Evolutionary conservation across 2,797 vertebrate genomes (phyloP).

Genomic region (Cebuella pygmaea): DNA sequence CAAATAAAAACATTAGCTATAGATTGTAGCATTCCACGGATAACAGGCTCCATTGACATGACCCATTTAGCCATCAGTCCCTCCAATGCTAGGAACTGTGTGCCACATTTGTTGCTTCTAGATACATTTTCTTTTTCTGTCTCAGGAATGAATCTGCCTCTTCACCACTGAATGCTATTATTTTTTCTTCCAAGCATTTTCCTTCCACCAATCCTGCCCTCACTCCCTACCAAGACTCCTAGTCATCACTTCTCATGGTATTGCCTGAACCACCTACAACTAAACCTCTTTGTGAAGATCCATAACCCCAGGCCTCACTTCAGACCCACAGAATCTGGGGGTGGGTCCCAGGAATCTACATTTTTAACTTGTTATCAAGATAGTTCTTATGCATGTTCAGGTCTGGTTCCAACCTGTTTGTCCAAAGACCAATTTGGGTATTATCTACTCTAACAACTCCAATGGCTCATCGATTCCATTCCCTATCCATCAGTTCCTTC

Average conservation of each 20-base stretch:
- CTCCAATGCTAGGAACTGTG: not conserved
- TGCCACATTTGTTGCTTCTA: not conserved
- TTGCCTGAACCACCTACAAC: not conserved
- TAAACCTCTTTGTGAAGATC: not conserved
- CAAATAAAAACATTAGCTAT: not conserved
- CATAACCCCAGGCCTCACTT: not conserved
- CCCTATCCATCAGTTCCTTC: not conserved
- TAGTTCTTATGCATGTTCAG: not conserved
- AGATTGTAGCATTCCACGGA: fast-evolving
- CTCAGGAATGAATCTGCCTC: not conserved
- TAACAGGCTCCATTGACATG: no score
- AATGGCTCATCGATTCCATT: not conserved
- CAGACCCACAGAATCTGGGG: not conserved
- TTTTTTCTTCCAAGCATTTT: not conserved
- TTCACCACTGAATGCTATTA: not conserved
- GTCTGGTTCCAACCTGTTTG: not conserved
- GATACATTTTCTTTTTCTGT: not conserved
- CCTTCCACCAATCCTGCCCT: not conserved
- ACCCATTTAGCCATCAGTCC: not conserved
- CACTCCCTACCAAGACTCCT: not conserved
- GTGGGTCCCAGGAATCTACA: not conserved
- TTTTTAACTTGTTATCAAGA: not conserved
- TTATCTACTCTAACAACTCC: no score
- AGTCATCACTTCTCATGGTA: not conserved
- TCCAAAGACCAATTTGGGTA: not conserved